Evolutionary conservation across 2,113 vertebrate species (phyloP), one percentile per base, ranked within the genome.

Genomic region (Calonectris borealis): DNA sequence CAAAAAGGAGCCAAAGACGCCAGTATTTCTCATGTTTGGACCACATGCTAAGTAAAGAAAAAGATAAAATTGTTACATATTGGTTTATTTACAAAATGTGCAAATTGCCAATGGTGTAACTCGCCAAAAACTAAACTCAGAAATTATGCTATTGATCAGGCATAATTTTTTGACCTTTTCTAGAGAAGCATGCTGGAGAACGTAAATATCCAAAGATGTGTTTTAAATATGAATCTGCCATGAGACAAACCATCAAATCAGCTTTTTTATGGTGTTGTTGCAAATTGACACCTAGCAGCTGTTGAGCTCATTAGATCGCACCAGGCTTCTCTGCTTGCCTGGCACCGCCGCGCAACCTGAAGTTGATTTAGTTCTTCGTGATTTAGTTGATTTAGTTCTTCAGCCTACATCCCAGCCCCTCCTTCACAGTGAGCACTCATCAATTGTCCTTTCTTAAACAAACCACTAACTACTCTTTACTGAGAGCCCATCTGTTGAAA

Each of bases 211-310:
- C 64, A 79, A 68, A 55, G 82, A 88, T 20, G 22, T 95, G 83
- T 90, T 92, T 83, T 90, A 82, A 84, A 93, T 48, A 85, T 8
- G 77, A 82, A 87, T 38, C 36, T 88, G 90, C 54, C 70, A 65
- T 12, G 93, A 96, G 76, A 87, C 20, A 83, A 92, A 93, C 31
- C 54, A 95, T 91, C 73, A 94, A 64, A 83, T 84, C 66, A 60
- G 16, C 6, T 13, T 60, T 85, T 90, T 96, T 75, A 71, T 26
- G 71, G 73, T 44, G 65, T 34, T 61, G 40, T 65, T 77, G 73
- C 91, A 91, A 62, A 76, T 16, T 83, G 90, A 95, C 86, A 86
- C 48, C n/a, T 36, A 91, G 77, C 94, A 97, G 94, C 92, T 97
- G 83, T 86, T 89, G 32, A 44, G 57, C 77, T 90, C 96, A 61